A percentile compares a stretch with the other conserved stretches of the same genome.
phyloP scores from a whole-genome alignment of 2,797 vertebrate genomes.

The Acrossocheilus wenchowensis region DNA sequence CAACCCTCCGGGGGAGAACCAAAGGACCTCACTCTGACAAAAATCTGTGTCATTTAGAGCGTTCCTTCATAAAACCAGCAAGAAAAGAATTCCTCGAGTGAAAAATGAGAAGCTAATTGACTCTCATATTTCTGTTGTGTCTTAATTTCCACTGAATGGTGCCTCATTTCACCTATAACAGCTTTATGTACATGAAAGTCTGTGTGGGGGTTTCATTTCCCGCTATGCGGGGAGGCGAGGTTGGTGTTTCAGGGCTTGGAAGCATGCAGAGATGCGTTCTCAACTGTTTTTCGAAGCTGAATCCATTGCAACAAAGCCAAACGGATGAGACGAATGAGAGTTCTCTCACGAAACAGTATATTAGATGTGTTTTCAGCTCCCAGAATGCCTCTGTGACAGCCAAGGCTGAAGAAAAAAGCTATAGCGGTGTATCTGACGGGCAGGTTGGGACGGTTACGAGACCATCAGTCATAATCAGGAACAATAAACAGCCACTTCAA shows the following conservation, averaged over 20 bases:
- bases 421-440: background rate
- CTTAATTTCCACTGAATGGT: constrained; percentile 53
- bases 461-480: constrained; percentile 71
- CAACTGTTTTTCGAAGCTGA: constrained; percentile 9
- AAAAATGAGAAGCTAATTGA: constrained; percentile 64
- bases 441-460: constrained; percentile 54
- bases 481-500: constrained; percentile 56
- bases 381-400: constrained; percentile 9
- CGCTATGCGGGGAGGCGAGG: background rate
- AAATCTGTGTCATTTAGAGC: constrained; percentile 62
- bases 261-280: background rate
- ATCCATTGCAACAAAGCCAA: background rate
- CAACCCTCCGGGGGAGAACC: constrained; percentile 57
- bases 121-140: constrained; percentile 35
- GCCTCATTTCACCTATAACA: constrained; percentile 65
- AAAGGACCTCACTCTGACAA: constrained; percentile 55
- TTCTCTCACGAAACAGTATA: background rate
- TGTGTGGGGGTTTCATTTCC: constrained; percentile 11
- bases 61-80: constrained; percentile 57
- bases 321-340: background rate
- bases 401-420: background rate
- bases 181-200: background rate
- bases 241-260: background rate
- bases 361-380: constrained; percentile 25
- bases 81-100: constrained; percentile 54